Evolutionary conservation across 2,113 vertebrate genomes (phyloP), one percentile per base, ranked within the genome.

Genomic region (Egretta garzetta): DNA sequence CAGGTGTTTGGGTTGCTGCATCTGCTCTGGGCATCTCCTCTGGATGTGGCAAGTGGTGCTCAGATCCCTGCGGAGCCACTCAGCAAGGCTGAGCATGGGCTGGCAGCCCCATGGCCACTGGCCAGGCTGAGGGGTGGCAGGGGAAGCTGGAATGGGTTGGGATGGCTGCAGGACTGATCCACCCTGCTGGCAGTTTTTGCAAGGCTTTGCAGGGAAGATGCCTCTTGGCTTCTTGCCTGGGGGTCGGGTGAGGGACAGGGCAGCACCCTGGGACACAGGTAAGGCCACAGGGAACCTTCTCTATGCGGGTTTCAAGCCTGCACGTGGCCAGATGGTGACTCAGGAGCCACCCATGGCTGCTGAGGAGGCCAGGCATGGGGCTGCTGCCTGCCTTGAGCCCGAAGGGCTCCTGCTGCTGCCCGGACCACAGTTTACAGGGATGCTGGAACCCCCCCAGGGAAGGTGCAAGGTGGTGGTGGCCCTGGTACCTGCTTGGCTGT

Each of bases 311-410:
- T 72, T 76, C 67, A 49, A 87, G 23, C 32, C 27, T 0, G 1
- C 52, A 49, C 0, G 1, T 68, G 84, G 58, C 49, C 43, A 49
- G 72, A 6, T 2, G 8, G 49, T 59, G 74, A 53, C 70, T 64
- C 56, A 35, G 0, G 4, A 67, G 49, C 52, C 23, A 33, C 30
- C 28, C 0, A 1, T 19, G 56, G 52, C 67, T 72, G 73, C 77
- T 47, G 73, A 80, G 77, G 35, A 3, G 14, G 35, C 16, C 75
- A n/a, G 60, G 26, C 13, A 10, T 1, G 9, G 26, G 15, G 30
- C 9, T 86, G 0, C 67, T 59, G 41, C 56, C 35, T 28, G 16
- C 11, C 7, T 62, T 50, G 72, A 75, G 30, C 33, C 39, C 3
- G 0, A 3, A 1, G 41, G 17, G 27, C 50, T 87, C 33, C 89